phyloP scores from a whole-genome alignment of 2,888 invertebrate genomes.

The Nipponacmea schrenckii region DNA sequence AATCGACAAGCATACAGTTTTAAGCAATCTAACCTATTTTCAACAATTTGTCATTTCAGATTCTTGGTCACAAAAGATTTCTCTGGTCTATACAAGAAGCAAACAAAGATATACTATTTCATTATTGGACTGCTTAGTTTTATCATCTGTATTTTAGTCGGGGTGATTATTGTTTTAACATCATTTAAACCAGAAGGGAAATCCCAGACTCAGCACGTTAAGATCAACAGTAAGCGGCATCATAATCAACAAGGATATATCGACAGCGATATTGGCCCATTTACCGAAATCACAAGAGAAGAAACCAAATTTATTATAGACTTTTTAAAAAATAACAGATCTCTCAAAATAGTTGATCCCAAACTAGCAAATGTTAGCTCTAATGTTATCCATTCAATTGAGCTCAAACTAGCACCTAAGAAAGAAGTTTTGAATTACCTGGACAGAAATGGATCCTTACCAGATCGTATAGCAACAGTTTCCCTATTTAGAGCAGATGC shows the following conservation, averaged over 20 bases:
- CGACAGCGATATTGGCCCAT: conserved; percentile 35
- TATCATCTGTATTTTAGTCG: neutral
- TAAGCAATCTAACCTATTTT: too few species aligned
- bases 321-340: conserved; percentile 36
- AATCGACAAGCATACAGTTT: too few species aligned
- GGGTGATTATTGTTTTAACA: neutral
- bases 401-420: conserved; percentile 49
- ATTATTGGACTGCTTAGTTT: neutral
- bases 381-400: conserved; percentile 55
- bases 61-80: too few species aligned
- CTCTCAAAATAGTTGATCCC: conserved; percentile 38
- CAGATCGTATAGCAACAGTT: conserved; percentile 47
- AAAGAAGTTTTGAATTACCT: conserved; percentile 42
- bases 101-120: neutral
- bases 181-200: neutral
- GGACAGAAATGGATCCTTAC: conserved; percentile 37
- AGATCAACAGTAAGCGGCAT: neutral
- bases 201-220: neutral
- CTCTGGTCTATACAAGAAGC: neutral
- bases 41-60: too few species aligned
- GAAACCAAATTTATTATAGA: conserved; percentile 45
- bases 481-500: conserved; percentile 50
- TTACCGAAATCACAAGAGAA: conserved; percentile 41
- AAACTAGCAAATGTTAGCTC: conserved; percentile 39
- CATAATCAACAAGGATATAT: conserved; percentile 7